Evolutionary conservation across 2,888 invertebrate species (phyloP).

Genomic region (Caenorhabditis sp.): DNA sequence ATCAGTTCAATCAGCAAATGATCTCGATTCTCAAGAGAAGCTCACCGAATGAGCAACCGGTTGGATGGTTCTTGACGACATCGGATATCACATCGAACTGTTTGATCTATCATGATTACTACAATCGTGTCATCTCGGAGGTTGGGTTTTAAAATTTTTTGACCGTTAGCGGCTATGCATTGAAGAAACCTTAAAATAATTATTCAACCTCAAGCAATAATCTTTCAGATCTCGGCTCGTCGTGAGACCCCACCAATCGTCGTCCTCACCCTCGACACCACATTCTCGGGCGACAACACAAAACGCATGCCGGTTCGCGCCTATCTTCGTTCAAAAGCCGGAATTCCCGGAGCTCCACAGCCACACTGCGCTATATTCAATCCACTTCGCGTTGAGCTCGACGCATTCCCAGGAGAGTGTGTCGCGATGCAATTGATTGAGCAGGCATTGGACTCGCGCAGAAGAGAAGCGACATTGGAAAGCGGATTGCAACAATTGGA

Average conservation of each 20-base stretch:
- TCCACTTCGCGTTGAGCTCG: constrained; percentile 87
- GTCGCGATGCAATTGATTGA: constrained; percentile 73
- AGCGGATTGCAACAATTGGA: constrained; percentile 81
- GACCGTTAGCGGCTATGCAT: no score
- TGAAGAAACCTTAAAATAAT: no score
- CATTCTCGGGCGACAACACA: constrained; percentile 74
- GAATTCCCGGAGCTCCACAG: constrained; percentile 90
- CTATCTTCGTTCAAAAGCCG: constrained; percentile 89
- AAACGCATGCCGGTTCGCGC: constrained; percentile 92
- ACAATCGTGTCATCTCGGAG: constrained; percentile 61
- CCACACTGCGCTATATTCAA: constrained; percentile 88
- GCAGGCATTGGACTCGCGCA: constrained; percentile 71
- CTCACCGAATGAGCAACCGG: constrained; percentile 89
- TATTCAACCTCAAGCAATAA: no score
- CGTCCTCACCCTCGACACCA: constrained; percentile 93
- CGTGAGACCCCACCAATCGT: constrained; percentile 74
- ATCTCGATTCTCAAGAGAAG: constrained; percentile 85
- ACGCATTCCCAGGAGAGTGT: constrained; percentile 88
- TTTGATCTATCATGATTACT: constrained; percentile 69
- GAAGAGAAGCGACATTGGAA: constrained; percentile 75
- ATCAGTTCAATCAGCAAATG: constrained; percentile 90
- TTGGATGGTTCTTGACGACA: constrained; percentile 95
- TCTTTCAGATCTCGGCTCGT: constrained; percentile 37
- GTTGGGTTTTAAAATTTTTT: no score
- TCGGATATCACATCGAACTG: constrained; percentile 86